A percentile compares a stretch with the other conserved stretches of the same genome.
Evolutionary conservation across 1,140 invertebrate genomes (phyloP).

Genomic region (Sitophilus oryzae): DNA sequence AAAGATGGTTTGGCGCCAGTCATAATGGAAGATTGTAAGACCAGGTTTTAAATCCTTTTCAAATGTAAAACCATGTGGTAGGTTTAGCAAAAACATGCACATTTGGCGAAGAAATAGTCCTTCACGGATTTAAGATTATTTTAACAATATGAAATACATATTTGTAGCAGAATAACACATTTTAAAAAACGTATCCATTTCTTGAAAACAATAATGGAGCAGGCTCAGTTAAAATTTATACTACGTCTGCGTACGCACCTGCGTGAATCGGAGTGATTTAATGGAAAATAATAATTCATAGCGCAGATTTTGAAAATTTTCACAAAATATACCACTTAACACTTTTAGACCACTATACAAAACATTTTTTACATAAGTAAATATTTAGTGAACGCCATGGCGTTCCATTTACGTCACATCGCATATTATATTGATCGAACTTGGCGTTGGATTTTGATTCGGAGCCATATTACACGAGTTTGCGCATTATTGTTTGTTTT

Average conservation of each 20-base stretch:
- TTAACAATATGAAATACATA: no score
- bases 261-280: slow-evolving; percentile 58
- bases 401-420: slow-evolving; percentile 43
- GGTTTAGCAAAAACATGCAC: no score
- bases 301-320: slow-evolving; percentile 34
- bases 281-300: slow-evolving; percentile 41
- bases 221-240: slow-evolving; percentile 75
- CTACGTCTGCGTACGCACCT: slow-evolving; percentile 87
- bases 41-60: slow-evolving; percentile 6
- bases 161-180: slow-evolving; percentile 14
- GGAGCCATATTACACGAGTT: slow-evolving; percentile 42
- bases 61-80: no score
- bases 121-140: no score
- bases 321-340: slow-evolving; percentile 31
- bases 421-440: slow-evolving; percentile 43
- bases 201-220: slow-evolving; percentile 50
- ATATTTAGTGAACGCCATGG: slow-evolving; percentile 35
- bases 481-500: slow-evolving; percentile 35
- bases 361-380: slow-evolving; percentile 32
- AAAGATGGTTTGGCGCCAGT: slow-evolving; percentile 37
- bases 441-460: slow-evolving; percentile 40
- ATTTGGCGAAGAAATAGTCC: no score
- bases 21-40: slow-evolving; percentile 23
- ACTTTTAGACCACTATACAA: slow-evolving; percentile 26
- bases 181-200: slow-evolving; percentile 28